Percentiles rank a stretch among this genome's conserved stretches.
Evolutionary conservation across 37 sponge, comb jelly and placozoan genomes (phyloP).

Genomic region (Spongilla lacustris): DNA sequence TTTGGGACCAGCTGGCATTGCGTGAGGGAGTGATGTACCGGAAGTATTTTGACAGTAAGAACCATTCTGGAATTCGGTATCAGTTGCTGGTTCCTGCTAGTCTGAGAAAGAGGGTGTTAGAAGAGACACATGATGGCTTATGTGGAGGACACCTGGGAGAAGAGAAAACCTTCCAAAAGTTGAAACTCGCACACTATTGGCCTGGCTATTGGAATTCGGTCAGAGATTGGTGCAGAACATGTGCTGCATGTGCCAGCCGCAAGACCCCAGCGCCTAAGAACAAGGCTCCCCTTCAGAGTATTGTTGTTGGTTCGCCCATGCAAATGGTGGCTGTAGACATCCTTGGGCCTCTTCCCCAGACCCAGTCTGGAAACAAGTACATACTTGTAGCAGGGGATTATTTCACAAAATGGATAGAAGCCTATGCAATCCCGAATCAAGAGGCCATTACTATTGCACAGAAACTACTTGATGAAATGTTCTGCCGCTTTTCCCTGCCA

Average conservation of each 20-base stretch:
- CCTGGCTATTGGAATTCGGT: background rate
- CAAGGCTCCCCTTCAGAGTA: conserved; percentile 11
- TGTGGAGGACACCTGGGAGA: conserved; percentile 20
- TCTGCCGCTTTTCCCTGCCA: conserved; percentile 15
- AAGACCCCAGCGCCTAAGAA: conserved; percentile 10
- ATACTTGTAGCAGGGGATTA: conserved; percentile 29
- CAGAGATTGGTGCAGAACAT: conserved; percentile 5
- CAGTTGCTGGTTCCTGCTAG: conserved; percentile 34
- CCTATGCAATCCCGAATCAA: conserved; percentile 21
- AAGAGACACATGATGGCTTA: conserved; percentile 26
- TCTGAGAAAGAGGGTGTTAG: conserved; percentile 7
- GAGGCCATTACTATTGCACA: conserved; percentile 16
- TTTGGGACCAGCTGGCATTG: conserved; percentile 33
- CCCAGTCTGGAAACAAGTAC: conserved; percentile 1
- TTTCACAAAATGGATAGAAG: conserved; percentile 25
- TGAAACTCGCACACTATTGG: conserved; percentile 24
- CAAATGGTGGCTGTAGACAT: conserved; percentile 29
- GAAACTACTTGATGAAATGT: background rate
- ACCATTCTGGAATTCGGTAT: background rate
- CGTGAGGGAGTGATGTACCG: conserved; percentile 4
- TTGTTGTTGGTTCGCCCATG: conserved; percentile 7
- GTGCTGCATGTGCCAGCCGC: conserved; percentile 16
- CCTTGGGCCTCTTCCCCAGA: conserved; percentile 17
- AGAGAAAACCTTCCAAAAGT: conserved; percentile 7
- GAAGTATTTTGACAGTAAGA: background rate